Evolutionary conservation across 2,888 invertebrate species (phyloP), one percentile per base, ranked within the genome.

Genomic region (Opisthograptis luteolata): DNA sequence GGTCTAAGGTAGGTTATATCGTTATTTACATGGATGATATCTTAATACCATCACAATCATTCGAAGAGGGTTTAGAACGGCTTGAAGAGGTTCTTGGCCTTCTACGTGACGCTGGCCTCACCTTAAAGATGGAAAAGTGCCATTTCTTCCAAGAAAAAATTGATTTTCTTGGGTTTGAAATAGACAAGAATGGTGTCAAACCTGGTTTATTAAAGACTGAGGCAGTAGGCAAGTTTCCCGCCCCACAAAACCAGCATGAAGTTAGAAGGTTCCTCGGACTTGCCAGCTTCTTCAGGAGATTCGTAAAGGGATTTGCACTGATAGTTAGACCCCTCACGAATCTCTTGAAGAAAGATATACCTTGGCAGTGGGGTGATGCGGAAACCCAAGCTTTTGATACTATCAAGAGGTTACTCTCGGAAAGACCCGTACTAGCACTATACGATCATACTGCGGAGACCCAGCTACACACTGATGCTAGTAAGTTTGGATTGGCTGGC

Each of bases 401-500:
- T 1, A 12, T 35, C 7, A 35, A 22, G 8, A 20, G 13, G 12
- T 1, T 35, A 1, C 14, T 35, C 2, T 5, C 8, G 5, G 10
- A 10, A 8, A 35, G 35, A 13, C 36, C 36, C 6, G 9, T 25
- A 22, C 13, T 36, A n/a, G 15, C 19, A 2, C 24, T 36, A 1
- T 36, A 22, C 12, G 35, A 35, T 10, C 35, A 3, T 8, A 12
- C 7, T 6, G 20, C 22, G 6, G 22, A 35, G n/a, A n/a, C n/a
- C n/a, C n/a, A n/a, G n/a, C n/a, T n/a, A n/a, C n/a, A n/a, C n/a
- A n/a, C n/a, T n/a, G 36, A 37, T 15, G 78, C 79, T 0, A 70
- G 72, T 15, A 56, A 65, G 10, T 9, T 56, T 0, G 78, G 77
- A 0, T 2, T 55, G 58, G 47, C 68, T 42, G 76, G 70, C 1